phyloP scores from a whole-genome alignment of 2,888 invertebrate genomes.

The Lymantria monacha region DNA sequence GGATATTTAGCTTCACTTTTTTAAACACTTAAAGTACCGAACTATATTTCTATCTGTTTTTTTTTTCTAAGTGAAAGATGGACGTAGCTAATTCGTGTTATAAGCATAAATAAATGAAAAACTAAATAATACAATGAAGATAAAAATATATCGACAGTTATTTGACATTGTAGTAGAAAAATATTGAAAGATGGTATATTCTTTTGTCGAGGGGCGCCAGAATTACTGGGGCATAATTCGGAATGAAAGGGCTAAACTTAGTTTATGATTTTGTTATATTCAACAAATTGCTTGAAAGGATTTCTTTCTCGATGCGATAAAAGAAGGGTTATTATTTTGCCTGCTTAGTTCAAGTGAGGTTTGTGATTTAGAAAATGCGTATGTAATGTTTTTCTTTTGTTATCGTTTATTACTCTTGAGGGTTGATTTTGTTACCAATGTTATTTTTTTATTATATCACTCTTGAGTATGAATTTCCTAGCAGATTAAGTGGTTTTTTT shows the following conservation, averaged over 20 bases:
- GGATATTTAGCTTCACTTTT: too few relatives aligned
- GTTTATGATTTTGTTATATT: conserved; percentile 45
- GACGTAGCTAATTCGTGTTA: too few relatives aligned
- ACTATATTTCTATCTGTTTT: too few relatives aligned
- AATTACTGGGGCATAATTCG: conserved; percentile 31
- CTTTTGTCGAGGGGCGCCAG: conserved; percentile 34
- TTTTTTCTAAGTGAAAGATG: too few relatives aligned
- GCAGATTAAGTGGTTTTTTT: too few relatives aligned
- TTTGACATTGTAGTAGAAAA: too few relatives aligned
- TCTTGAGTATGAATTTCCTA: too few relatives aligned
- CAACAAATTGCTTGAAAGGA: conserved; percentile 37
- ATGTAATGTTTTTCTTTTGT: conserved; percentile 14
- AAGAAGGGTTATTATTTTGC: conserved; percentile 28
- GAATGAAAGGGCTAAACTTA: conserved; percentile 37
- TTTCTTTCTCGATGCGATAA: conserved; percentile 21
- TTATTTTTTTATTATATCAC: too few relatives aligned
- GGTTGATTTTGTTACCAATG: conserved; percentile 2
- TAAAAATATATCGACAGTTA: too few relatives aligned
- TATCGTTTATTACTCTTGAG: conserved; percentile 20
- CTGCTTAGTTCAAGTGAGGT: conserved; percentile 25
- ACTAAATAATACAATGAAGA: too few relatives aligned
- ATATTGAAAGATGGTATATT: conserved; percentile 25
- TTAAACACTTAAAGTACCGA: too few relatives aligned
- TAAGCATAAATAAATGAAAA: too few relatives aligned
- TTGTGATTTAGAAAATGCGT: conserved; percentile 22